These are phyloP conservation scores for Heliconius eleuchia DNA, from an alignment of 1,140 invertebrate species.

Conservation along the genomic window DNA sequence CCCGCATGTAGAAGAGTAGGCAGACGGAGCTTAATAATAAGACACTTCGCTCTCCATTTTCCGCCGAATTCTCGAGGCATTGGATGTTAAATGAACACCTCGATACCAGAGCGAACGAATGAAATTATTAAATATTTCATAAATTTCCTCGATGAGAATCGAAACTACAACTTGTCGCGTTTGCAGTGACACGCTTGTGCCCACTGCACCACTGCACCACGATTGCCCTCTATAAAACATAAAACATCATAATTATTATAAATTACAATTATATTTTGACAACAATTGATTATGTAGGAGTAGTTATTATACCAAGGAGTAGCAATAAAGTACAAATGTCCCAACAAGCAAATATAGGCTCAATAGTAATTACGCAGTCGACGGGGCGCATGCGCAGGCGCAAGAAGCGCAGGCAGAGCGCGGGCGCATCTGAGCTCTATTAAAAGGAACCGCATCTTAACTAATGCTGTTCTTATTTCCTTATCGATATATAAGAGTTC, in stretches of 20 bases:
- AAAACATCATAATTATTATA: neutral
- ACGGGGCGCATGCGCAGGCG: conserved; percentile 27
- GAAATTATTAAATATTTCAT: no score
- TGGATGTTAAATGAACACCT: no score
- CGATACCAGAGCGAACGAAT: no score
- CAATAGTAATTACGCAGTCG: conserved; percentile 43
- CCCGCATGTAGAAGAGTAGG: no score
- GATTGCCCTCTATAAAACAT: neutral
- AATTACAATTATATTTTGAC: neutral
- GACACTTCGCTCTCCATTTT: no score
- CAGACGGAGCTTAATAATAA: no score
- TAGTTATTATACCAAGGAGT: neutral
- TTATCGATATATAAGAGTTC: neutral
- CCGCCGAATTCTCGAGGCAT: no score
- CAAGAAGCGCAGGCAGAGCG: conserved; percentile 33
- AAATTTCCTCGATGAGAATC: no score
- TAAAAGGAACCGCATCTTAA: neutral
- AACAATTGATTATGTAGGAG: neutral
- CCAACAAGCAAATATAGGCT: conserved; percentile 7
- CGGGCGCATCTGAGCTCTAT: conserved; percentile 1
- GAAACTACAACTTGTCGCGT: no score
- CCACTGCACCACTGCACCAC: no score
- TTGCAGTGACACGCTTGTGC: no score
- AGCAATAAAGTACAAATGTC: conserved; percentile 9
- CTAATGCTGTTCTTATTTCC: neutral